Evolutionary conservation across 2,888 invertebrate species (phyloP).

Genomic region (Hemistola chrysoprasaria): DNA sequence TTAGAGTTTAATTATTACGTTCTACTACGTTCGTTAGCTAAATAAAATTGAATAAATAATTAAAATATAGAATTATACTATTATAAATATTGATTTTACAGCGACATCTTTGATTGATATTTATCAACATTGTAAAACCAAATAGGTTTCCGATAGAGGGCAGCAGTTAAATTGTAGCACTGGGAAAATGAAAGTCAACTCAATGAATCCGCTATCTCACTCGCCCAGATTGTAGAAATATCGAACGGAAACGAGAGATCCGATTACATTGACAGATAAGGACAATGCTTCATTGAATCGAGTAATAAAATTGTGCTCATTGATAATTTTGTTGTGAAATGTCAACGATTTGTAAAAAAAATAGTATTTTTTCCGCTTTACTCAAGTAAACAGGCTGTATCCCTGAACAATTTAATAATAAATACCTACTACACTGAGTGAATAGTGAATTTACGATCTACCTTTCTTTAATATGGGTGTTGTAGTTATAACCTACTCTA

Average conservation of each 20-base stretch:
- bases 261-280: constrained; percentile 22
- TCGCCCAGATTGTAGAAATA: not conserved
- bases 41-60: too few species aligned
- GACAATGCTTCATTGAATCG: constrained; percentile 17
- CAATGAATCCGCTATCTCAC: constrained; percentile 31
- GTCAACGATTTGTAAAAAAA: constrained; percentile 4
- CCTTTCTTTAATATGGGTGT: constrained; percentile 21
- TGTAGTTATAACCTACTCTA: constrained; percentile 20
- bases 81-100: constrained; percentile 31
- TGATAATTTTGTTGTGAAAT: constrained; percentile 15
- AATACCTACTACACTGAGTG: constrained; percentile 16
- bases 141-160: constrained; percentile 31
- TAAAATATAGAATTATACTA: not conserved
- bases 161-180: constrained; percentile 24
- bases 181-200: constrained; percentile 25
- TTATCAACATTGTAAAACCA: constrained; percentile 4
- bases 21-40: too few species aligned
- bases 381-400: too few species aligned
- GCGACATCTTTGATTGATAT: constrained; percentile 45
- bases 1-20: constrained; percentile 14
- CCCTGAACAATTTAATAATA: constrained; percentile 36
- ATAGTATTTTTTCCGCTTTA: constrained; percentile 19
- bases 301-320: constrained; percentile 15
- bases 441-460: constrained; percentile 11
- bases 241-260: constrained; percentile 53